Conservation (phyloP, 2,888 invertebrate genomes). For the Drosophila aldrichi region DNA sequence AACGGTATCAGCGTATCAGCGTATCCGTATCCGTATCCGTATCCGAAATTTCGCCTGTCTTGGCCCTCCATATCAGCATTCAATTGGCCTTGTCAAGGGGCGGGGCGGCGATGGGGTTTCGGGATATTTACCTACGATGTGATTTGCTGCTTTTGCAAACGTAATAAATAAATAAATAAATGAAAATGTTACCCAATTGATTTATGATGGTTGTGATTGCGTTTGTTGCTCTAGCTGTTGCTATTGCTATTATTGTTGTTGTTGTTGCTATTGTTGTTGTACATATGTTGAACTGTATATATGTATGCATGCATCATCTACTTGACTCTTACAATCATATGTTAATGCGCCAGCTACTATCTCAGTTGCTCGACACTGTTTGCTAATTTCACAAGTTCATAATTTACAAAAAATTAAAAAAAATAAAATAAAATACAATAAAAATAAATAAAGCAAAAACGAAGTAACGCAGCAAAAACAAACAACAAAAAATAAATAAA, state of each 20-base stretch:
- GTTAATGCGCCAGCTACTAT: neutral
- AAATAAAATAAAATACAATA: neutral
- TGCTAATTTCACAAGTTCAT: neutral
- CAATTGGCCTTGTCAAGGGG: constrained; percentile 41
- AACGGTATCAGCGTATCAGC: constrained; percentile 33
- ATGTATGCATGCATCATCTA: neutral
- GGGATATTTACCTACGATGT: constrained; percentile 44
- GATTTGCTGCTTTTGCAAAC: constrained; percentile 53
- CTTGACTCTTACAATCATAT: constrained; percentile 1
- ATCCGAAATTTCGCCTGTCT: constrained; percentile 35
- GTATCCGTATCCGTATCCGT: constrained; percentile 37
- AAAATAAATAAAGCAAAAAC: neutral
- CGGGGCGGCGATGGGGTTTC: neutral
- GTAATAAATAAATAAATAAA: constrained; percentile 71
- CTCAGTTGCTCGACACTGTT: neutral
- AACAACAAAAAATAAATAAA: constrained; percentile 1
- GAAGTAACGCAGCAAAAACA: constrained; percentile 15
- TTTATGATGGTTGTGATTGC: constrained; percentile 47
- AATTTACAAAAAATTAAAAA: constrained; percentile 26
- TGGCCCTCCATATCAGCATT: constrained; percentile 45
- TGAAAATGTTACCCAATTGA: constrained; percentile 72
- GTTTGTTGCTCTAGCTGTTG: neutral
- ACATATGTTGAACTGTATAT: neutral
- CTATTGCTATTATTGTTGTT: neutral
- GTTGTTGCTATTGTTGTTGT: neutral